Evolutionary conservation across 2,797 vertebrate species (phyloP), one percentile per base, ranked within the genome.

Genomic region (Sebastiscus tertius): DNA sequence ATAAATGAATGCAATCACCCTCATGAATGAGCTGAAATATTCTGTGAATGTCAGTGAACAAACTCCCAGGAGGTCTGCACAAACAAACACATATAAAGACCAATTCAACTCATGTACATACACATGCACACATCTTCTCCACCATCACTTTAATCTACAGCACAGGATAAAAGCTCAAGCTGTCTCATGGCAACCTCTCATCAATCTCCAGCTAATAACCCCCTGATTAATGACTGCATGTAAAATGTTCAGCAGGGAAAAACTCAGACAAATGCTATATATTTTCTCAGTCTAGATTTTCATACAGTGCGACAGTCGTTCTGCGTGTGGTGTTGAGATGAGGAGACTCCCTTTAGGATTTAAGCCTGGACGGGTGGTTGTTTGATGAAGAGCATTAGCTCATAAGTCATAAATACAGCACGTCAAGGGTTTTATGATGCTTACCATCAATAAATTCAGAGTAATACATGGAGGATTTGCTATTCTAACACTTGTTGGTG

Each of bases 181-280:
- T 1, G 86, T 91, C 68, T 83, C 88, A 82, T 92, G 85, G 85
- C 88, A 93, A 90, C 82, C 66, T 39, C 29, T 27, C 54, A 60
- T 78, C 8, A 77, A 61, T 26, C 54, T 64, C 63, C 46, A 56
- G 85, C 56, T 81, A 82, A 88, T 86, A 75, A 72, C 1, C 33
- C 29, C 56, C 20, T 29, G 56, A 70, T 12, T 77, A 64, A 63
- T 29, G 64, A 56, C 26, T n/a, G 10, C 18, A 16, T 14, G 26
- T 24, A 39, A 68, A 54, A 71, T 18, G 9, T 36, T 8, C 2
- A 8, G 24, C 5, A 36, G 22, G 2, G 27, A 60, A 64, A 39
- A 63, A 29, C 27, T 36, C 36, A 42, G 2, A 60, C 5, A 79
- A 6, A 24, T 31, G 2, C 49, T 52, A n/a, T 52, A 14, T 16